Percentiles rank a stretch among this genome's conserved stretches.
phyloP scores from a whole-genome alignment of 2,797 vertebrate genomes.

The Sebastes jordani region DNA sequence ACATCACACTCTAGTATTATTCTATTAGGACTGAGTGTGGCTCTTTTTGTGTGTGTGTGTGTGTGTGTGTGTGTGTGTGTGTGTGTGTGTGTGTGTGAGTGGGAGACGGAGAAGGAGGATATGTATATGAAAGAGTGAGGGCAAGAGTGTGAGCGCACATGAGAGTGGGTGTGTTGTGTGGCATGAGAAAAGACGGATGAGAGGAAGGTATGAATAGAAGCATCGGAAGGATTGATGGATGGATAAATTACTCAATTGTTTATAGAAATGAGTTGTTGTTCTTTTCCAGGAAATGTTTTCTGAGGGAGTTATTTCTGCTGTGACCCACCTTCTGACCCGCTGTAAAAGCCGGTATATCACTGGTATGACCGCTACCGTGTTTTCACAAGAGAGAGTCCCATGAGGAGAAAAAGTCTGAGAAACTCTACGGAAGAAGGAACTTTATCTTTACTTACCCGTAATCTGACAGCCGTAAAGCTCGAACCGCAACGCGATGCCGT shows the following conservation, averaged over 20 bases:
- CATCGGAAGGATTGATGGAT: conserved; percentile 22
- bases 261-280: neutral
- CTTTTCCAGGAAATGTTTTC: conserved; percentile 27
- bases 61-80: neutral
- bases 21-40: conserved; percentile 74
- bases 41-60: conserved; percentile 33
- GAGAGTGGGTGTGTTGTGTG: conserved; percentile 53
- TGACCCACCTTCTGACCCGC: conserved; percentile 23
- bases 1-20: conserved; percentile 78
- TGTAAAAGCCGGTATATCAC: conserved; percentile 36
- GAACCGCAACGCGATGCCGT: conserved; percentile 92
- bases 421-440: neutral
- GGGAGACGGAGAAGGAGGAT: conserved; percentile 60
- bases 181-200: conserved; percentile 18
- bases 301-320: conserved; percentile 11
- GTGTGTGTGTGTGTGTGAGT: neutral
- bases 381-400: conserved; percentile 33
- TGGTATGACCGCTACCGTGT: neutral
- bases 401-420: conserved; percentile 13
- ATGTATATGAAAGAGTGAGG: conserved; percentile 67
- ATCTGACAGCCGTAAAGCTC: conserved; percentile 98
- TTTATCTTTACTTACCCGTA: conserved; percentile 83
- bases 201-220: conserved; percentile 32
- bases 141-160: conserved; percentile 55
- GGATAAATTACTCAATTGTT: conserved; percentile 36